Evolutionary conservation across 2,797 vertebrate species (phyloP).

Genomic region (Pseudocheirus occidentalis): DNA sequence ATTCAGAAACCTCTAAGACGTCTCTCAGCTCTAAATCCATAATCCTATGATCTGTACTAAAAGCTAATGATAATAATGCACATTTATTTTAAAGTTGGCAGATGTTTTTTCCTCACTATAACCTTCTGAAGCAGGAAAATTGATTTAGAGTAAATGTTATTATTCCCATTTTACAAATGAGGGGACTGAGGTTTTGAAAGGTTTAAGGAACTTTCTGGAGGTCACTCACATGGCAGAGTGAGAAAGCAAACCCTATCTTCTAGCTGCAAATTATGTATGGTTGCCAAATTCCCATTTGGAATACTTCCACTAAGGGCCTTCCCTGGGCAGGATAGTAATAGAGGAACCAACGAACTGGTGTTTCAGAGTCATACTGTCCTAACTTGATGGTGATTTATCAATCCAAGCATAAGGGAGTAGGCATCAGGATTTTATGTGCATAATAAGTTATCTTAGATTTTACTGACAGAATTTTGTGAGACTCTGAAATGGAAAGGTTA

Average conservation of each 20-base stretch:
- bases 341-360: not conserved
- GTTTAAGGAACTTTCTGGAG: not conserved
- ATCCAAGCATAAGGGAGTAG: not conserved
- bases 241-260: not conserved
- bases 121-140: not conserved
- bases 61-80: not conserved
- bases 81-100: not conserved
- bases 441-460: not conserved
- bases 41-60: not conserved
- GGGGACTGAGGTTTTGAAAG: not conserved
- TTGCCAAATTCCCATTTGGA: not conserved
- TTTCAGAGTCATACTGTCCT: not conserved
- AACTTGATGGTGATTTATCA: not conserved
- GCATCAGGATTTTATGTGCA: not conserved
- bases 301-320: not conserved
- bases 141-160: not conserved
- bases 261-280: not conserved
- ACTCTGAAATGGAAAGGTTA: not conserved
- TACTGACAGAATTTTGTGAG: not conserved
- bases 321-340: not conserved
- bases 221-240: not conserved
- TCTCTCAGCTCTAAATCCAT: not conserved
- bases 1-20: not conserved
- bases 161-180: not conserved
- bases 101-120: not conserved